phyloP scores from a whole-genome alignment of 2,888 invertebrate species.

The Alcis repandata region DNA sequence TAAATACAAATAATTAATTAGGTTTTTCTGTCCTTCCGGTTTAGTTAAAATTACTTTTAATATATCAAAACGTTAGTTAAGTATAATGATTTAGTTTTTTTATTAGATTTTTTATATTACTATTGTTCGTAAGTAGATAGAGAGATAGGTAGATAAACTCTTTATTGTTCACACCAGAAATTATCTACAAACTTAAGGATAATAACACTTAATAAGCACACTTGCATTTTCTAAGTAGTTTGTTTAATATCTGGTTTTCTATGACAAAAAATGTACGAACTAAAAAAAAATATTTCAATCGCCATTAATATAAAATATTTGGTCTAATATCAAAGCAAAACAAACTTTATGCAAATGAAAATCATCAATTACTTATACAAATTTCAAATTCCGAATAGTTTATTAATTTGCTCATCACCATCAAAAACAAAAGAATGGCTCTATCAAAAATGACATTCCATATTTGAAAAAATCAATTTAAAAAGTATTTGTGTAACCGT shows the following conservation, averaged over 20 bases:
- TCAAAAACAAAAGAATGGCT: constrained; percentile 54
- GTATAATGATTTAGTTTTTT: too few relatives aligned
- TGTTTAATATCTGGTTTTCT: too few relatives aligned
- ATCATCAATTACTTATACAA: constrained; percentile 22
- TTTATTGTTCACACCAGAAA: too few relatives aligned
- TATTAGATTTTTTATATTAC: too few relatives aligned
- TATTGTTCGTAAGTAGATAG: too few relatives aligned
- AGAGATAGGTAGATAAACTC: too few relatives aligned
- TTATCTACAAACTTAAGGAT: too few relatives aligned
- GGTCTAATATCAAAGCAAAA: neutral
- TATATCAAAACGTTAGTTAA: too few relatives aligned
- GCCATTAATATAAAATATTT: neutral
- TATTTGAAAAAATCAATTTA: constrained; percentile 37
- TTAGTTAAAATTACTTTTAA: neutral
- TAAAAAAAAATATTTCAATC: neutral
- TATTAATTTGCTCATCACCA: constrained; percentile 49
- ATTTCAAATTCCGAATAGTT: constrained; percentile 24
- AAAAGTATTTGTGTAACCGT: constrained; percentile 29
- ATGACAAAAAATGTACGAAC: too few relatives aligned
- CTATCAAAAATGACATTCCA: constrained; percentile 54
- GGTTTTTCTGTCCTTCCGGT: constrained; percentile 56
- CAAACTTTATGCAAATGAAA: constrained; percentile 24
- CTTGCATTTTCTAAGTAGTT: too few relatives aligned
- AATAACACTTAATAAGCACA: too few relatives aligned
- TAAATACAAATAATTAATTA: neutral